Base-by-base conservation (phyloP, 2,888 invertebrate genomes). In the Calameuta idolon region DNA sequence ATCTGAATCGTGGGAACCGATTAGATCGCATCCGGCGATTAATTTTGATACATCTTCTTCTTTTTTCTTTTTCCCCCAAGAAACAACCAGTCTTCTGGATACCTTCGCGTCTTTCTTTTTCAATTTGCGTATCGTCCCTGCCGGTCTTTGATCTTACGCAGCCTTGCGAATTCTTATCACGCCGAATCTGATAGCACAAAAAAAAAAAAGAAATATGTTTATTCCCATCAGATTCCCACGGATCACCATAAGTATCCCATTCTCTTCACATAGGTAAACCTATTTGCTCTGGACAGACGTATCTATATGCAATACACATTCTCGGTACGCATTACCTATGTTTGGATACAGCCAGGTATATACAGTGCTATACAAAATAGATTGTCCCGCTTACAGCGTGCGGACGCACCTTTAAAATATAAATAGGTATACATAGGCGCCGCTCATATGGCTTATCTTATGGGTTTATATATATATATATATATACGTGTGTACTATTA, bases 21-120 rank as follows among this genome's bases (percentile, higher is more conserved):
- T 89, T 88, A 85, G 86, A 87, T 86, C 88, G 88, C 90, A 90
- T 90, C 90, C 90, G 90, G 89, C 89, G 88, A 89, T 90, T 90
- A 89, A 89, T 88, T 90, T 90, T 90, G 15, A 55, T 55, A 15
- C 55, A 55, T 23, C 23, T 23, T 40, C 23, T 55, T 55, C 23
- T 55, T 55, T 40, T 11, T 1, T n/a, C n/a, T n/a, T n/a, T n/a
- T n/a, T n/a, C n/a, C n/a, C 33, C 55, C 55, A 55, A 55, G 55
- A 55, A 55, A 55, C 55, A 55, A 55, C 9, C 40, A 15, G 15
- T 15, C 55, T 55, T 55, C 55, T 55, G 23, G 23, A 55, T 55
- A 55, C 15, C 55, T 55, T 9, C 9, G 23, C 9, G 9, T 55
- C 9, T 9, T 55, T 55, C 55, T 23, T 55, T 55, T 55, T 55